These are phyloP conservation scores for Perizoma flavofasciatum DNA, from an alignment of 2,888 invertebrate genomes.

Conservation along the genomic window DNA sequence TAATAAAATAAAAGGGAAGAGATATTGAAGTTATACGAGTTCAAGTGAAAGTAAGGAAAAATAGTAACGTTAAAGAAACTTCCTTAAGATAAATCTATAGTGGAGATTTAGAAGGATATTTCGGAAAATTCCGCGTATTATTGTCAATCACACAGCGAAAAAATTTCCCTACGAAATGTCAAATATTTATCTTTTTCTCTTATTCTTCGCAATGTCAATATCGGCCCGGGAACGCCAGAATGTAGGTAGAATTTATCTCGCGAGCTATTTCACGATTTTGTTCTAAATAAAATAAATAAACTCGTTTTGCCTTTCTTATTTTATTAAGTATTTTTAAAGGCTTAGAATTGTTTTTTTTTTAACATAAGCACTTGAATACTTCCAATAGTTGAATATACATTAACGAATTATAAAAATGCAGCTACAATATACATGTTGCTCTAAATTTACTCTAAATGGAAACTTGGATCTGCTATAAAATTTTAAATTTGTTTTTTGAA, in stretches of 20 bases:
- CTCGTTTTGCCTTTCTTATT: conserved; percentile 30
- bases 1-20: conserved; percentile 30
- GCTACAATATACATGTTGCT: background rate
- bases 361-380: no score
- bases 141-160: conserved; percentile 63
- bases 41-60: conserved; percentile 40
- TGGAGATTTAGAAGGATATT: conserved; percentile 50
- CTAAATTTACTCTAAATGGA: conserved; percentile 4
- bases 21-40: conserved; percentile 28
- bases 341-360: background rate
- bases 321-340: conserved; percentile 27
- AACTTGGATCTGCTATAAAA: background rate
- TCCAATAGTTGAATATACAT: no score
- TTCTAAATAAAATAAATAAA: conserved; percentile 58
- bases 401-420: no score
- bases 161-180: conserved; percentile 63
- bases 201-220: conserved; percentile 66
- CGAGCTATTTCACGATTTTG: conserved; percentile 58
- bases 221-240: conserved; percentile 56
- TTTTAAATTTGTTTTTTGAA: conserved; percentile 5
- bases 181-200: conserved; percentile 66
- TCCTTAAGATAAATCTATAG: conserved; percentile 47
- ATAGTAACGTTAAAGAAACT: conserved; percentile 41
- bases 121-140: conserved; percentile 51
- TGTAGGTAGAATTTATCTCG: conserved; percentile 60